phyloP scores from a whole-genome alignment of 2,888 invertebrate species.

The Scaptomyza reducta region DNA sequence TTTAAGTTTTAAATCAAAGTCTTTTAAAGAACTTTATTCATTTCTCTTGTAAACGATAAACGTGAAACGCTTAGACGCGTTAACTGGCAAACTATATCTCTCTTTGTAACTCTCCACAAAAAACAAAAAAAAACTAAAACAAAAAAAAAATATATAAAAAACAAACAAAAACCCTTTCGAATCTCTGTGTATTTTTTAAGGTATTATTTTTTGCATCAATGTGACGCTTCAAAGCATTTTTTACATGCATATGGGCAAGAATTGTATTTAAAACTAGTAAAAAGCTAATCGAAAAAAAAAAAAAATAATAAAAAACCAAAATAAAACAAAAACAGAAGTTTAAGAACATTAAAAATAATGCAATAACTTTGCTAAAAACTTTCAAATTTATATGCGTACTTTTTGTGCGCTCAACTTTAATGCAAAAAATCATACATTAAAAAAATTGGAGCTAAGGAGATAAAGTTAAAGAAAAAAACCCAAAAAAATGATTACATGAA shows the following conservation, averaged over 20 bases:
- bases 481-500: constrained; percentile 33
- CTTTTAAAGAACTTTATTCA: constrained; percentile 80
- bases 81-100: constrained; percentile 59
- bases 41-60: constrained; percentile 64
- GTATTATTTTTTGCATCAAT: constrained; percentile 81
- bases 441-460: constrained; percentile 59
- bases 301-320: constrained; percentile 35
- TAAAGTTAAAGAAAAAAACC: constrained; percentile 36
- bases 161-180: constrained; percentile 57
- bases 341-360: constrained; percentile 38
- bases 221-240: constrained; percentile 77
- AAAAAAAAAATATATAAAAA: constrained; percentile 46
- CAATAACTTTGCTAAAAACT: constrained; percentile 64
- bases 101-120: constrained; percentile 64
- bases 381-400: constrained; percentile 74
- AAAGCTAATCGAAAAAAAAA: constrained; percentile 36
- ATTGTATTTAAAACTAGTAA: constrained; percentile 68
- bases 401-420: constrained; percentile 71
- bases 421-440: constrained; percentile 75
- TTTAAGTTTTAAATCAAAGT: constrained; percentile 79
- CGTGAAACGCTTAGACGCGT: constrained; percentile 52
- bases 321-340: constrained; percentile 22
- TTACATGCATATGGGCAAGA: constrained; percentile 63
- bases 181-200: constrained; percentile 70
- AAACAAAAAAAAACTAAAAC: constrained; percentile 52